A percentile compares a stretch with the other conserved stretches of the same genome.
These are phyloP conservation scores for Acronicta alni DNA, from an alignment of 2,888 invertebrate species.

Conservation along the genomic window DNA sequence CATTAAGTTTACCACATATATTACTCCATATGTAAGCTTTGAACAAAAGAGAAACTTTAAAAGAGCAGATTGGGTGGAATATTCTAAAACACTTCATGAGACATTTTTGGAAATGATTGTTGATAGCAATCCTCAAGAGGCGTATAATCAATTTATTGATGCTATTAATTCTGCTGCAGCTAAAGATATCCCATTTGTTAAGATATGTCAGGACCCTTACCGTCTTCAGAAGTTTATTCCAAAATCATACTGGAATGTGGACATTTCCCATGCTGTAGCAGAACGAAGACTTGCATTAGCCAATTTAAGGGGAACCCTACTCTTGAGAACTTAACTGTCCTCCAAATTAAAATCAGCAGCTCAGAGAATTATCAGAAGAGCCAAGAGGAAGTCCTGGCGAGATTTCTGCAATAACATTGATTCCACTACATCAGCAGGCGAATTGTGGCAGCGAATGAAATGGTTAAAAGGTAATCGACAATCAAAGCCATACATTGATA, in stretches of 20 bases:
- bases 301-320: slow-evolving; percentile 40
- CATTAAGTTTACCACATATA: neutral
- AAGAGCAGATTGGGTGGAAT: neutral
- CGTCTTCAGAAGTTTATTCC: slow-evolving; percentile 33
- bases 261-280: slow-evolving; percentile 48
- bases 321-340: slow-evolving; percentile 31
- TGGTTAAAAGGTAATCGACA: slow-evolving; percentile 39
- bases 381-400: slow-evolving; percentile 22
- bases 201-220: slow-evolving; percentile 22
- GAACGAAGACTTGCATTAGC: slow-evolving; percentile 41
- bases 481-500: neutral
- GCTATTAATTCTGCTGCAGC: neutral
- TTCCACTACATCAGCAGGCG: slow-evolving; percentile 13
- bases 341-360: slow-evolving; percentile 30
- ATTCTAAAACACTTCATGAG: neutral
- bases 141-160: neutral
- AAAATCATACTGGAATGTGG: slow-evolving; percentile 52
- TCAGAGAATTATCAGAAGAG: slow-evolving; percentile 25
- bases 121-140: neutral
- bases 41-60: neutral
- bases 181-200: neutral
- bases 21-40: neutral
- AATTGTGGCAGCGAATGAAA: slow-evolving; percentile 44
- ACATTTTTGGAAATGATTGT: neutral
- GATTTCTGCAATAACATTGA: slow-evolving; percentile 31